phyloP scores from a whole-genome alignment of 1,140 invertebrate genomes.

The Calosoma granatense region DNA sequence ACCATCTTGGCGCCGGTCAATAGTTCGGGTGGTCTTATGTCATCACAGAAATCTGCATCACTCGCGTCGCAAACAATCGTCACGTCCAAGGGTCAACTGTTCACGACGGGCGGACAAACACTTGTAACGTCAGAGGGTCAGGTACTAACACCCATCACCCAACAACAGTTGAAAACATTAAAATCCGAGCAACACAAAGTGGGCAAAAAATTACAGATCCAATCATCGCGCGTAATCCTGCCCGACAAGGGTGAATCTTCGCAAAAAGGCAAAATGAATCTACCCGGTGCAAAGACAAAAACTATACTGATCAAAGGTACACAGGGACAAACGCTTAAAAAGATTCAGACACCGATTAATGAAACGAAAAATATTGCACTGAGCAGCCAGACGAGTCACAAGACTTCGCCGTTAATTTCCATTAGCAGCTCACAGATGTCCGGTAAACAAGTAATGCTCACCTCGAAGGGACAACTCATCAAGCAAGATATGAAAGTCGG shows the following conservation, averaged over 20 bases:
- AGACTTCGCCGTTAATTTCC: neutral
- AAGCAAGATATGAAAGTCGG: constrained; percentile 19
- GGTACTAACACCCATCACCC: constrained; percentile 37
- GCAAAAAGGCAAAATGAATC: constrained; percentile 11
- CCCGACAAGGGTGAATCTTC: constrained; percentile 7
- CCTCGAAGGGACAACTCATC: constrained; percentile 8
- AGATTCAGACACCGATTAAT: constrained; percentile 15
- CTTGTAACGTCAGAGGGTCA: constrained; percentile 33
- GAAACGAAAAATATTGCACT: constrained; percentile 1
- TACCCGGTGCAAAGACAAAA: constrained; percentile 22
- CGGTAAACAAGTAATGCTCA: neutral
- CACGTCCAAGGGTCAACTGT: constrained; percentile 31
- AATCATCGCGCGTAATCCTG: neutral
- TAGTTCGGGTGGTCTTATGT: constrained; percentile 24
- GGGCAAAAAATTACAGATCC: neutral
- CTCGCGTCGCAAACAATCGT: constrained; percentile 38
- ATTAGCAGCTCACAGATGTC: neutral
- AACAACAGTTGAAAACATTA: constrained; percentile 35
- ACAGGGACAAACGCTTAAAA: constrained; percentile 28
- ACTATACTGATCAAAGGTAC: constrained; percentile 29
- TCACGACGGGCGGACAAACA: constrained; percentile 18
- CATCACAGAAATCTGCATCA: constrained; percentile 19
- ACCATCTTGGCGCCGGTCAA: constrained; percentile 37
- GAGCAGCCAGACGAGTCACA: neutral
- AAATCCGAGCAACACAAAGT: constrained; percentile 16